These are phyloP conservation scores for Catostomus latipinnis DNA, from an alignment of 2,797 vertebrate genomes.

Conservation along the genomic window DNA sequence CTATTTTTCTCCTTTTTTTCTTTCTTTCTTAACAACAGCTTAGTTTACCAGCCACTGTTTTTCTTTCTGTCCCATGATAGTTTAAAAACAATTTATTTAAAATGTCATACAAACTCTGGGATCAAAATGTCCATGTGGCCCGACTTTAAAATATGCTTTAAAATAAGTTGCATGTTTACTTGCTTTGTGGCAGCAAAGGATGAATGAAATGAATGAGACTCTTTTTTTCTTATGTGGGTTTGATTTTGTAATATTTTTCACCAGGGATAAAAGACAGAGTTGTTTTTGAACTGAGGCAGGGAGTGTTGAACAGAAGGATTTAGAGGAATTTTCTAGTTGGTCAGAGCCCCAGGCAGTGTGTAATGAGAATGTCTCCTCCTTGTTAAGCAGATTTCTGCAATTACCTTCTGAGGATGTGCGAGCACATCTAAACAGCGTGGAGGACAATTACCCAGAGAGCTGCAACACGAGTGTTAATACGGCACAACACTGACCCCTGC, in stretches of 20 bases:
- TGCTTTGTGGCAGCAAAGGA: neutral
- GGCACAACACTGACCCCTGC: slow-evolving; percentile 74
- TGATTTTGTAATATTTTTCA: slow-evolving; percentile 16
- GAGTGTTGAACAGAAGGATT: slow-evolving; percentile 55
- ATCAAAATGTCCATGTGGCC: slow-evolving; percentile 1
- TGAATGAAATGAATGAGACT: slow-evolving; percentile 5
- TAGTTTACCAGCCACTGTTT: neutral
- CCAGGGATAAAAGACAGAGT: slow-evolving; percentile 27
- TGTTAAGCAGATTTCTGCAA: slow-evolving; percentile 73
- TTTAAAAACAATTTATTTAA: slow-evolving; percentile 4
- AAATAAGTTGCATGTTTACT: slow-evolving; percentile 5
- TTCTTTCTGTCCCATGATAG: neutral
- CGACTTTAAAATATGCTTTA: slow-evolving; percentile 11
- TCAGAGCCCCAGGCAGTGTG: slow-evolving; percentile 63
- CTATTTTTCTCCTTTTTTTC: neutral
- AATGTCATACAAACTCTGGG: neutral
- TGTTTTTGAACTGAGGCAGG: slow-evolving; percentile 36
- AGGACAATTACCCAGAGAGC: slow-evolving; percentile 37
- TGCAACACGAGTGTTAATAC: neutral
- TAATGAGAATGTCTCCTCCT: slow-evolving; percentile 71
- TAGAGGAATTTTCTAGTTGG: slow-evolving; percentile 57
- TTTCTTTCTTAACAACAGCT: neutral
- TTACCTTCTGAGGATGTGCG: slow-evolving; percentile 66
- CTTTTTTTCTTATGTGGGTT: slow-evolving; percentile 12
- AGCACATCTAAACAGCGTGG: slow-evolving; percentile 39